Conservation (phyloP, 2,888 invertebrate species). For the Torymus tubicola region DNA sequence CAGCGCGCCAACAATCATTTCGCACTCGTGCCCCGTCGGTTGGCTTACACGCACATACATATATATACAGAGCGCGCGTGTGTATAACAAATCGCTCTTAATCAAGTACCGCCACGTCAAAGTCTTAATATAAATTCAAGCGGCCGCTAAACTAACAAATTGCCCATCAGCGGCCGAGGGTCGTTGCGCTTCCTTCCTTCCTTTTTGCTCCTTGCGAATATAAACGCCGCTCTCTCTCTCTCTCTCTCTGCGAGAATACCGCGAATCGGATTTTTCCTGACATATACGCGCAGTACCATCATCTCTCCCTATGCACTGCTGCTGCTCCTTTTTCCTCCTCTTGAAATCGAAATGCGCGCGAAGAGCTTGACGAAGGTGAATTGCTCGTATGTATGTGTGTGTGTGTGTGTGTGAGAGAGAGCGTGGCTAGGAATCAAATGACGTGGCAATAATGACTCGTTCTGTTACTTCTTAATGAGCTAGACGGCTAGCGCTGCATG, state of each 20-base stretch:
- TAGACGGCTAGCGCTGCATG: conserved; percentile 30
- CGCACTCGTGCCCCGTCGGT: not conserved
- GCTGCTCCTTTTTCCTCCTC: conserved; percentile 23
- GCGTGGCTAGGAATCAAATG: conserved; percentile 42
- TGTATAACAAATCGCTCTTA: conserved; percentile 45
- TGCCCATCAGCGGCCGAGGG: conserved; percentile 15
- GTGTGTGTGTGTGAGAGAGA: no score
- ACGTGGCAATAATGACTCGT: conserved; percentile 55
- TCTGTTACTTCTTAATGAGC: conserved; percentile 55
- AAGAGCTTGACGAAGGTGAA: conserved; percentile 46
- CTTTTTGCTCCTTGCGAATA: conserved; percentile 19
- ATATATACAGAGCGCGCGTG: no score
- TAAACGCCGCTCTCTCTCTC: not conserved
- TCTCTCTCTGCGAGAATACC: no score
- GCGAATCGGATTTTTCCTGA: conserved; percentile 20
- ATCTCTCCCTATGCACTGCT: not conserved
- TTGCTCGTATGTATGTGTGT: conserved; percentile 14
- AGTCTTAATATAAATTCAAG: conserved; percentile 47
- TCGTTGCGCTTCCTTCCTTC: not conserved
- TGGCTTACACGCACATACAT: no score
- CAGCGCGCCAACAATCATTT: conserved; percentile 2
- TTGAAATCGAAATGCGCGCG: conserved; percentile 36
- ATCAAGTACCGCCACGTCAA: conserved; percentile 49
- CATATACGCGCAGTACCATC: no score
- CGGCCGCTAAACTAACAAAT: conserved; percentile 43